Conservation (phyloP, 2,113 vertebrate genomes). For the Gymnocephalus cernua region DNA sequence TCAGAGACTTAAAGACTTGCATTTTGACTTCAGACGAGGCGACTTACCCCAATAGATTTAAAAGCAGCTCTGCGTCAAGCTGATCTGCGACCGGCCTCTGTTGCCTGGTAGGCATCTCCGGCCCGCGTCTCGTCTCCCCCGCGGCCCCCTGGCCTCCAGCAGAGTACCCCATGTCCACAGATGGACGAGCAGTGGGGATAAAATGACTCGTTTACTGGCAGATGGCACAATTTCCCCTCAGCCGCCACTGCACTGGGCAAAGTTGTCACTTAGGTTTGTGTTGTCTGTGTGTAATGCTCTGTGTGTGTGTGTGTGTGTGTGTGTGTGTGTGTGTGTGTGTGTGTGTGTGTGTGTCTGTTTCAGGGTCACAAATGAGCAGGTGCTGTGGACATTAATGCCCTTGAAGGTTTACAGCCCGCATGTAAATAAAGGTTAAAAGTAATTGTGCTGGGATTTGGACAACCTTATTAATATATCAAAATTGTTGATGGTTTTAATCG, state of each 20-base stretch:
- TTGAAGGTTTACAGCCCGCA: constrained; percentile 39
- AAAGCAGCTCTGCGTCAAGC: background rate
- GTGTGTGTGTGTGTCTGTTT: background rate
- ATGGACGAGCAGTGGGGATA: constrained; percentile 75
- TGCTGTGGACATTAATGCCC: constrained; percentile 40
- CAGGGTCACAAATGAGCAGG: constrained; percentile 43
- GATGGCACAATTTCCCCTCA: constrained; percentile 74
- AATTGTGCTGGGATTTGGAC: background rate
- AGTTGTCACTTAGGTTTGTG: constrained; percentile 49
- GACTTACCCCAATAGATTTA: background rate
- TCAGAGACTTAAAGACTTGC: background rate
- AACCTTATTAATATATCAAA: background rate
- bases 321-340: constrained; percentile 31
- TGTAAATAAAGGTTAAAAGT: constrained; percentile 6
- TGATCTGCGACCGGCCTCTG: background rate
- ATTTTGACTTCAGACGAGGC: background rate
- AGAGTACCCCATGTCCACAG: constrained; percentile 62
- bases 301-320: constrained; percentile 14
- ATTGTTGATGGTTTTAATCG: background rate
- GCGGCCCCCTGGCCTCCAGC: constrained; percentile 36
- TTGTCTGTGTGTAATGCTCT: constrained; percentile 6
- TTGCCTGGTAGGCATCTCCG: background rate
- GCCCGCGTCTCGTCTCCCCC: constrained; percentile 20
- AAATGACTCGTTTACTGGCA: constrained; percentile 73
- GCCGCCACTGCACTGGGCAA: constrained; percentile 29